These are phyloP conservation scores for Brachionus rotundiformis DNA, from an alignment of 1,140 invertebrate species.

Conservation along the genomic window DNA sequence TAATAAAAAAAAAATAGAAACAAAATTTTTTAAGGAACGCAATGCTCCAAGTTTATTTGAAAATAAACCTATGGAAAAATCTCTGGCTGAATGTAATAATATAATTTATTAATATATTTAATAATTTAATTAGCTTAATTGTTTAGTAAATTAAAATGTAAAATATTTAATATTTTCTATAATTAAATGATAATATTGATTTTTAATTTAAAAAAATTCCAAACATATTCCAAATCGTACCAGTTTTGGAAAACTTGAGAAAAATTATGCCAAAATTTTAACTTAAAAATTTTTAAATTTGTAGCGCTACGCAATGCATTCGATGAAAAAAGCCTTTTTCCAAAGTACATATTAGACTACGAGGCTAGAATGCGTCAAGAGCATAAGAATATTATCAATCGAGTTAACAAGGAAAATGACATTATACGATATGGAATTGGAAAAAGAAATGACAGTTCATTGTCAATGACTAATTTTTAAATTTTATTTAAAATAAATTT, in stretches of 20 bases:
- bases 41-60: constrained; percentile 1
- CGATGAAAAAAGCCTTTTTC: constrained; percentile 64
- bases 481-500: constrained; percentile 16
- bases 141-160: too few species aligned
- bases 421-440: background rate
- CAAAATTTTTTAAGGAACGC: constrained; percentile 7
- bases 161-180: too few species aligned
- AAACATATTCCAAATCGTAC: too few species aligned
- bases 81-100: constrained; percentile 25
- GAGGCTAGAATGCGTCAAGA: constrained; percentile 54
- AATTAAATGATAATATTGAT: too few species aligned
- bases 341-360: constrained; percentile 63
- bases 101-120: too few species aligned
- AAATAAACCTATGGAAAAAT: background rate
- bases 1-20: constrained; percentile 1
- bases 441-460: background rate
- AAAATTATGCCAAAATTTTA: background rate
- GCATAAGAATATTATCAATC: background rate
- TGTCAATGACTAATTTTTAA: constrained; percentile 17
- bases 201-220: background rate
- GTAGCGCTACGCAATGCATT: constrained; percentile 61
- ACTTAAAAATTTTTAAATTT: constrained; percentile 44
- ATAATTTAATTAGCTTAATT: too few species aligned
- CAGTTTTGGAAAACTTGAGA: too few species aligned
- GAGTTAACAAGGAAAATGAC: constrained; percentile 40